Evolutionary conservation across 2,113 vertebrate species (phyloP).

Genomic region (Gnathonemus longibarbis): DNA sequence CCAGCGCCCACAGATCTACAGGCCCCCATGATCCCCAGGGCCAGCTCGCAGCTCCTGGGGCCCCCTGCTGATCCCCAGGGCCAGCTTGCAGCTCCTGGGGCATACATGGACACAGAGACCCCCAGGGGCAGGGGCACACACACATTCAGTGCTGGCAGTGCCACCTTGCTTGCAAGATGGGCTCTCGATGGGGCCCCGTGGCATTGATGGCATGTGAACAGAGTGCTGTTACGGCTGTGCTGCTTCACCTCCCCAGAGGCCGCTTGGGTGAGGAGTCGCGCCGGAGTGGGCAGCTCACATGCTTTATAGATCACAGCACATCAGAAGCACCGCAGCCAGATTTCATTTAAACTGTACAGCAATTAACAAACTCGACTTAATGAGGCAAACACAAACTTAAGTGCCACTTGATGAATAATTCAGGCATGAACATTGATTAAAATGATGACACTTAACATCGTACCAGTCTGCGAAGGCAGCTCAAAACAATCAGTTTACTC

Average conservation of each 20-base stretch:
- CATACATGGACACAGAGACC: not conserved
- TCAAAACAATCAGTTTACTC: not conserved
- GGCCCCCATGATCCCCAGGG: not conserved
- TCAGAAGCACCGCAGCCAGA: not conserved
- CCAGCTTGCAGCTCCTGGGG: not conserved
- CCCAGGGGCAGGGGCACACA: not conserved
- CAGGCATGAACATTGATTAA: not conserved
- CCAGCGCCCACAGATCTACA: not conserved
- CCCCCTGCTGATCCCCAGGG: no score
- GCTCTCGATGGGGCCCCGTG: not conserved
- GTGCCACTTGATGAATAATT: not conserved
- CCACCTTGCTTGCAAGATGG: no score
- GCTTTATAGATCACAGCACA: not conserved
- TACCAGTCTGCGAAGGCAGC: not conserved
- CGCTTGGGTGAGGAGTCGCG: not conserved
- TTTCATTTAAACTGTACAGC: not conserved
- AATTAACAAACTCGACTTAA: not conserved
- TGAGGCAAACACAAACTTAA: not conserved
- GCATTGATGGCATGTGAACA: not conserved
- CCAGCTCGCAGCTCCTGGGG: not conserved
- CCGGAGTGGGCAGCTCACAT: not conserved
- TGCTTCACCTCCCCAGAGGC: not conserved
- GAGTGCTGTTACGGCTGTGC: not conserved
- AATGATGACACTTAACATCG: not conserved
- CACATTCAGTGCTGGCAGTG: not conserved